Base-by-base conservation (phyloP, 1,140 invertebrate genomes). In the Drosophila pectinifera region DNA sequence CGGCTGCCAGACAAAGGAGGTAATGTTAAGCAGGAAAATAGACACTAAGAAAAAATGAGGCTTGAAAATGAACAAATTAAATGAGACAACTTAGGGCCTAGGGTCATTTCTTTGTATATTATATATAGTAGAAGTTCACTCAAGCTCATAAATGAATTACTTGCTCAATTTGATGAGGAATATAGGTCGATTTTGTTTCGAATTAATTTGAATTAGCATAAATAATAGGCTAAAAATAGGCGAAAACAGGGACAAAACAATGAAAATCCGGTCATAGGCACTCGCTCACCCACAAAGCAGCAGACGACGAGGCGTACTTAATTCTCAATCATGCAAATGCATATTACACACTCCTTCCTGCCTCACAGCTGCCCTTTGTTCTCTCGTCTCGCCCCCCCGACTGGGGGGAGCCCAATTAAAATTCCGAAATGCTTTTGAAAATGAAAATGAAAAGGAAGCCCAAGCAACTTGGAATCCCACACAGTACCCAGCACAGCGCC, bases 371-470 rank as follows among this genome's bases (percentile, higher is more conserved):
- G 49, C 36, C 45, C 22, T n/a, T 61, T 61, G n/a, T 39, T 41
- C 13, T 51, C 28, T n/a, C n/a, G n/a, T n/a, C n/a, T 28, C 26
- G 28, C 7, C 7, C 28, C 26, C 7, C 28, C 28, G 28, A 28
- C 28, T 31, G 28, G 28, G 8, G 38, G 18, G 26, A 39, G n/a
- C 20, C 80, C 81, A 84, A 84, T 84, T 84, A 84, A 84, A 84
- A 85, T 84, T 80, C 81, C 67, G 65, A 78, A 85, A 73, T 63
- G 45, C 62, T 69, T 69, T 55, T 41, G 38, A 38, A 73, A n/a
- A n/a, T n/a, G n/a, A n/a, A 56, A 20, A 22, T 46, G 55, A 42
- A 46, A 45, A 36, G 43, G 24, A 58, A 43, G 53, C 41, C 18
- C 51, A 39, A 39, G 7, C 4, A 26, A 22, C 11, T 38, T 24